Evolutionary conservation across 1,140 invertebrate genomes (phyloP).

Genomic region (Scaptomyza pallida): DNA sequence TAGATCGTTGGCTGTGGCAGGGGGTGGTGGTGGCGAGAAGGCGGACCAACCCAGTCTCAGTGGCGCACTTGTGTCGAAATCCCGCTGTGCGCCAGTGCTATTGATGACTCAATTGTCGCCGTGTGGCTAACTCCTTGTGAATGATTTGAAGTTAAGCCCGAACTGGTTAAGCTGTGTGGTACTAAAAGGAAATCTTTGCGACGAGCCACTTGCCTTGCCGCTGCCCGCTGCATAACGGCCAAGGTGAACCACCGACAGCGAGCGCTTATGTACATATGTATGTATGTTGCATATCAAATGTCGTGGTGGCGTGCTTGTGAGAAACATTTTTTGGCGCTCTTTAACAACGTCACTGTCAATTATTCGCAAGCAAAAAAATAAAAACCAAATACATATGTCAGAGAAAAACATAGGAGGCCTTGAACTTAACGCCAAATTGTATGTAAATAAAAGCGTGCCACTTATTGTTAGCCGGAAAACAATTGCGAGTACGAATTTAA

Average conservation of each 20-base stretch:
- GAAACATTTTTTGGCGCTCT: slow-evolving; percentile 62
- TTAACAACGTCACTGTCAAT: slow-evolving; percentile 60
- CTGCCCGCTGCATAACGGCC: slow-evolving; percentile 52
- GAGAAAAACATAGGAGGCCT: slow-evolving; percentile 28
- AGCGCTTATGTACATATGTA: no score
- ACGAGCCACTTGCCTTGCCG: slow-evolving; percentile 66
- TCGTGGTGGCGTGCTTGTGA: slow-evolving; percentile 53
- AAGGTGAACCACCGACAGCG: slow-evolving; percentile 61
- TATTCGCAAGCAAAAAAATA: slow-evolving; percentile 29
- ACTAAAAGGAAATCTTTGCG: slow-evolving; percentile 74
- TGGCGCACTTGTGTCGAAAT: slow-evolving; percentile 29
- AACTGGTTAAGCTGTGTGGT: slow-evolving; percentile 56
- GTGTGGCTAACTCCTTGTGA: slow-evolving; percentile 56
- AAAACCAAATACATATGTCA: slow-evolving; percentile 8
- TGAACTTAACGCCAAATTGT: slow-evolving; percentile 64
- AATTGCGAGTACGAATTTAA: slow-evolving; percentile 32
- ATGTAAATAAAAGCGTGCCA: slow-evolving; percentile 53
- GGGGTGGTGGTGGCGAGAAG: background rate
- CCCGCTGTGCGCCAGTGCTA: slow-evolving; percentile 15
- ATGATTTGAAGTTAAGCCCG: slow-evolving; percentile 47
- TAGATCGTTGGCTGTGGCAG: slow-evolving; percentile 3
- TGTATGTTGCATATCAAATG: slow-evolving; percentile 55
- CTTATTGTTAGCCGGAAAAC: slow-evolving; percentile 50
- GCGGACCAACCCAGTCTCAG: slow-evolving; percentile 42
- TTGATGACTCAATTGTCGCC: slow-evolving; percentile 71